Evolutionary conservation across 35 echinoderm and acorn worm genomes (phyloP), one percentile per base, ranked within the genome.

Genomic region (Heliocidaris erythrogramma): DNA sequence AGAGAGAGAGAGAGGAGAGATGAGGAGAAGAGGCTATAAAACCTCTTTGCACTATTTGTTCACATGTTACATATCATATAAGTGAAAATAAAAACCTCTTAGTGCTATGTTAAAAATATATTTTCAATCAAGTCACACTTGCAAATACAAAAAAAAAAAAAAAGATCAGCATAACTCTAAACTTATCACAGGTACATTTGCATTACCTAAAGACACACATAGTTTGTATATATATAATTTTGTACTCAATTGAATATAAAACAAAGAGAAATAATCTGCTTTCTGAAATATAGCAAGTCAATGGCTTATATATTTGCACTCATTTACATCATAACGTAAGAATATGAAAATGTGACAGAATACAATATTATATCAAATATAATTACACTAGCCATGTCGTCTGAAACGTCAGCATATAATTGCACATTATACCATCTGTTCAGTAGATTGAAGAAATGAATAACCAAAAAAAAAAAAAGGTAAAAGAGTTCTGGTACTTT

Each of bases 281-380:
- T 27, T 78, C 27, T 18, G 21, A 78, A 56, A 78, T 78, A 78
- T 24, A 78, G 65, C 65, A 78, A 78, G 65, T 78, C 65, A n/a
- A 78, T 78, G 65, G 65, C 65, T 78, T 78, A 78, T 78, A 78
- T 78, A 78, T 78, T 78, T 78, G 65, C 65, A n/a, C 14, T 78
- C 65, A 5, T n/a, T 8, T 78, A 78, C 5, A 78, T 18, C 65
- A 78, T 78, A 18, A 78, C n/a, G 27, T 21, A 78, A 7, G 65
- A 78, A 78, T 78, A 78, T 78, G 65, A 78, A 78, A 78, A 78
- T 78, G n/a, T 78, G 27, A 78, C 27, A 78, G 5, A 78, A 78
- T n/a, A 78, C 65, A n/a, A 42, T 42, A 42, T 21, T 78, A 78
- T 78, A 18, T 78, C 8, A 78, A 18, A 78, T 78, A 78, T 78